Conservation (phyloP, 1,140 invertebrate species). For the Saccostrea cuccullata region DNA sequence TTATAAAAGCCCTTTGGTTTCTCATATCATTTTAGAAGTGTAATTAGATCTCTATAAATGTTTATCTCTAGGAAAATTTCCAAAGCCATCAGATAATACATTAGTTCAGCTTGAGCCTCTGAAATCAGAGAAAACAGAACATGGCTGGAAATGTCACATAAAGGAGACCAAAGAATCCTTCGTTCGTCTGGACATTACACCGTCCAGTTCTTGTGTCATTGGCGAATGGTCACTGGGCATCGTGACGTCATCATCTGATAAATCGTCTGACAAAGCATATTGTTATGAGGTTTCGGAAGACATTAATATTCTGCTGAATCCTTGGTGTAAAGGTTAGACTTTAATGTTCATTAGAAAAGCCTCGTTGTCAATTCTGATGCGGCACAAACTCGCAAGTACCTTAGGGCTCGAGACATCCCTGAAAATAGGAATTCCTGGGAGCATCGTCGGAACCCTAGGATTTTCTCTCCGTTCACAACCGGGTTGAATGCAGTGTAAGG, state of each 20-base stretch:
- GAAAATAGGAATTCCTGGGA: too few relatives aligned
- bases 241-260: not conserved
- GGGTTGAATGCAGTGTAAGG: too few relatives aligned
- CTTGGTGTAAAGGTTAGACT: slow-evolving; percentile 58
- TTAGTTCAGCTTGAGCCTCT: slow-evolving; percentile 35
- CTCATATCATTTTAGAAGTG: too few relatives aligned
- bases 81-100: slow-evolving; percentile 34
- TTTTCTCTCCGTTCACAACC: too few relatives aligned
- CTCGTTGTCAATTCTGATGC: too few relatives aligned
- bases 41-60: too few relatives aligned
- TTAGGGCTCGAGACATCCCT: too few relatives aligned
- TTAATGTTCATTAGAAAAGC: not conserved
- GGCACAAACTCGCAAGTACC: too few relatives aligned
- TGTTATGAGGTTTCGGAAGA: slow-evolving; percentile 19
- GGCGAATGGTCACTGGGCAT: slow-evolving; percentile 87
- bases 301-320: slow-evolving; percentile 58
- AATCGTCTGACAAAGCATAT: not conserved
- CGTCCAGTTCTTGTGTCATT: slow-evolving; percentile 85
- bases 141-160: slow-evolving; percentile 55
- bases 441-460: too few relatives aligned
- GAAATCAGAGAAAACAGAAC: slow-evolving; percentile 22
- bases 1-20: too few relatives aligned
- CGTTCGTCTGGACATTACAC: slow-evolving; percentile 44
- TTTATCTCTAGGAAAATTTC: not conserved
- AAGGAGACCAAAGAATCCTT: slow-evolving; percentile 9